A percentile compares a stretch with the other conserved stretches of the same genome.
Evolutionary conservation across 2,797 vertebrate genomes (phyloP).

Genomic region (Molothrus aeneus): DNA sequence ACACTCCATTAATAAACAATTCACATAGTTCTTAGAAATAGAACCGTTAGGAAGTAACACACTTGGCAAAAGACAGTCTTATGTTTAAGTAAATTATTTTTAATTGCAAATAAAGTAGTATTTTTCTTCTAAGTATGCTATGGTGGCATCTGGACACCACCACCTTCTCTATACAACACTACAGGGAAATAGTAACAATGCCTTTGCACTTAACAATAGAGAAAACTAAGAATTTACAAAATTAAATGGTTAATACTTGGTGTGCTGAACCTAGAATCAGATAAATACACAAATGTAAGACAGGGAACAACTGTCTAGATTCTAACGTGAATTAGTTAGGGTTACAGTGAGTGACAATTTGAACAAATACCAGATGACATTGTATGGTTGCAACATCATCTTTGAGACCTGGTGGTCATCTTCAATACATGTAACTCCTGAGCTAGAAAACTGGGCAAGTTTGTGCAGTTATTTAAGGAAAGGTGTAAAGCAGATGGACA

Average conservation of each 20-base stretch:
- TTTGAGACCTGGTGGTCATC: neutral
- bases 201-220: neutral
- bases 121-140: neutral
- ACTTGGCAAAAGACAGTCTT: neutral
- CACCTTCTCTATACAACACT: neutral
- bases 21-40: neutral
- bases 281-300: neutral
- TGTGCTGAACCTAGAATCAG: neutral
- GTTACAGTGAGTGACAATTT: neutral
- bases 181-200: accelerated
- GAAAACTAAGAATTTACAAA: neutral
- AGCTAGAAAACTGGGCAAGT: neutral
- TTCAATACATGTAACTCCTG: neutral
- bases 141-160: neutral
- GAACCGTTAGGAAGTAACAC: neutral
- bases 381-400: neutral
- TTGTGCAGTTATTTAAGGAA: neutral
- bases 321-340: neutral
- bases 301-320: neutral
- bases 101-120: neutral
- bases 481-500: neutral
- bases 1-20: neutral
- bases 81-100: neutral
- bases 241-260: neutral
- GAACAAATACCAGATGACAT: neutral